These are phyloP conservation scores for Gobio gobio DNA, from an alignment of 2,113 vertebrate genomes.

Conservation along the genomic window DNA sequence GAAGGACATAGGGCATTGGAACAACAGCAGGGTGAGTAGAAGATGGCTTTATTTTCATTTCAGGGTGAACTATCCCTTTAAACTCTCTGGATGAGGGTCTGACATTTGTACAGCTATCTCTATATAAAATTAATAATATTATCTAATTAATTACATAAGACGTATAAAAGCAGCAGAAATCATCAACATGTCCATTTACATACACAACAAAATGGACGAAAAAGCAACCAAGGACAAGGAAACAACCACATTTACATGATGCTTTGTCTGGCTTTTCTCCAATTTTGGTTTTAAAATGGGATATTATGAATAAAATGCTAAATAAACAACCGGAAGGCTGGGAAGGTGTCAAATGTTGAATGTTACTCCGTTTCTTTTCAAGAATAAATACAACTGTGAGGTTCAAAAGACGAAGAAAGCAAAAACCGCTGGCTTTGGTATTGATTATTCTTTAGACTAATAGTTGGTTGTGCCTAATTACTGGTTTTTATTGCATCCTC, in stretches of 20 bases:
- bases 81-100: neutral
- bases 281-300: neutral
- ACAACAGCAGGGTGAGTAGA: too few relatives aligned
- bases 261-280: conserved; percentile 2
- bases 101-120: neutral
- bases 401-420: neutral
- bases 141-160: neutral
- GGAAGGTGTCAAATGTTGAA: neutral
- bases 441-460: neutral
- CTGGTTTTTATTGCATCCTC: neutral
- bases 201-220: neutral
- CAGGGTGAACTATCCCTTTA: neutral
- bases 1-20: too few relatives aligned
- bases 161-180: neutral
- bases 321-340: neutral
- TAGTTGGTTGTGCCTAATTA: neutral
- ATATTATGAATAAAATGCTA: neutral
- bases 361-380: neutral
- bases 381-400: neutral
- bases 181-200: neutral
- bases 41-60: too few relatives aligned
- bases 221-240: neutral
- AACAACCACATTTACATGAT: neutral
- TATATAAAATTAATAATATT: neutral
- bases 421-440: neutral